phyloP scores from a whole-genome alignment of 2,888 invertebrate species.

The Ectobius pallidus region DNA sequence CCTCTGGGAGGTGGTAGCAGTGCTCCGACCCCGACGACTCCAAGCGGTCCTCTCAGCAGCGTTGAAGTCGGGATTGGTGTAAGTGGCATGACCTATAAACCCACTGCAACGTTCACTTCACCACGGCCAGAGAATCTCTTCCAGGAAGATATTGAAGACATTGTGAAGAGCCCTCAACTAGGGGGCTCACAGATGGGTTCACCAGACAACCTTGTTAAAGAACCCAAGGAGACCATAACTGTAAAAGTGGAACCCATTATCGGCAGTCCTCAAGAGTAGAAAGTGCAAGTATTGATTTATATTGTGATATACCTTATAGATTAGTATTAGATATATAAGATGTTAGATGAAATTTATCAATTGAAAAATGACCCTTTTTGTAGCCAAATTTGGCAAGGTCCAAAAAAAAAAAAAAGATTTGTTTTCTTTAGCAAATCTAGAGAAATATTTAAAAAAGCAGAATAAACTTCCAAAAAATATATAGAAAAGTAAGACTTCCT shows the following conservation, averaged over 20 bases:
- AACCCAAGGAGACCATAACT: constrained; percentile 37
- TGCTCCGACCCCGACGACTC: constrained; percentile 6
- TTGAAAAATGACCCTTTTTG: constrained; percentile 28
- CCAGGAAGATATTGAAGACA: constrained; percentile 67
- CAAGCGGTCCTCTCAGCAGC: constrained; percentile 51
- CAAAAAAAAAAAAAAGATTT: constrained; percentile 36
- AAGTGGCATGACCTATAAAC: constrained; percentile 69
- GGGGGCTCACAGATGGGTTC: constrained; percentile 55
- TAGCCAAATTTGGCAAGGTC: constrained; percentile 31
- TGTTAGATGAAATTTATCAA: constrained; percentile 9
- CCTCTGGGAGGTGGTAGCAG: constrained; percentile 21
- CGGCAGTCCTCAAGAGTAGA: constrained; percentile 34
- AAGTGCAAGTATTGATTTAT: constrained; percentile 28
- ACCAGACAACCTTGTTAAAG: constrained; percentile 38
- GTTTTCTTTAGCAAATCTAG: constrained; percentile 27
- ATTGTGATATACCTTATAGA: constrained; percentile 16
- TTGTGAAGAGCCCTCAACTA: constrained; percentile 63
- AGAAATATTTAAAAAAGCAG: constrained; percentile 30
- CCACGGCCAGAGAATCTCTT: constrained; percentile 63
- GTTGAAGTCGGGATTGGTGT: constrained; percentile 64
- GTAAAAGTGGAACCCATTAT: constrained; percentile 41
- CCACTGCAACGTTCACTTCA: constrained; percentile 47
- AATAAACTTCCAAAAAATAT: constrained; percentile 42
- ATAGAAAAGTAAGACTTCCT: constrained; percentile 41
- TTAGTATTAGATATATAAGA: constrained; percentile 19